Base-by-base conservation (phyloP, 2,797 vertebrate genomes). In the Crocodylus rhombifer region DNA sequence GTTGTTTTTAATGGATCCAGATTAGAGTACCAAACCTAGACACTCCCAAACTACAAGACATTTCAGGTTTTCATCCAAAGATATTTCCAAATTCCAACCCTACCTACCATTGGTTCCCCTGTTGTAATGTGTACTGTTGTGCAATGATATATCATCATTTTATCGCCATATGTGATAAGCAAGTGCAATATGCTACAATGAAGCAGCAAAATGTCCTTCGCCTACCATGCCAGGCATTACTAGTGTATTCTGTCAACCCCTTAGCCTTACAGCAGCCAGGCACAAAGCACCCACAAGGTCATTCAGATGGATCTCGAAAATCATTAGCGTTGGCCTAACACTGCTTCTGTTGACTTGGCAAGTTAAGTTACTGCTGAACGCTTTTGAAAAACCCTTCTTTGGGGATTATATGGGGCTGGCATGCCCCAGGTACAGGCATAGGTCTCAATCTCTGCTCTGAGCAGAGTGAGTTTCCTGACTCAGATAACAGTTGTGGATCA, bases 341-440 rank as follows among this genome's bases (percentile, higher is more conserved):
- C 55, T 33, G 63, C 30, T 60, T 73, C 65, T 79, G 21, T 28
- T 80, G 75, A 56, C 36, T 84, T 5, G 86, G 0, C 26, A 51
- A 18, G 61, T 4, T 51, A 73, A 71, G 73, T 17, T 73, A 28
- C 26, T 15, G 42, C 56, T 17, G 67, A 58, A 67, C 25, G 74
- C 57, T 64, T 18, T 58, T 63, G 80, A 55, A 90, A 76, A 42
- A 85, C n/a, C 13, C 5, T 26, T 33, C 75, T 78, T 55, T 3
- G 2, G 30, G 33, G 26, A 78, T 89, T 61, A 4, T 1, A 20
- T 23, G 73, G 67, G 33, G 58, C 77, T 63, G 61, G 42, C 36
- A 13, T 0, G 0, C 82, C 73, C 76, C 60, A 3, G 1, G 1
- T 20, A 55, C 36, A 1, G 1, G 28, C 60, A 1, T 14, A 82